These are phyloP conservation scores for Erebia epiphron DNA, from an alignment of 2,888 invertebrate species.

Conservation along the genomic window DNA sequence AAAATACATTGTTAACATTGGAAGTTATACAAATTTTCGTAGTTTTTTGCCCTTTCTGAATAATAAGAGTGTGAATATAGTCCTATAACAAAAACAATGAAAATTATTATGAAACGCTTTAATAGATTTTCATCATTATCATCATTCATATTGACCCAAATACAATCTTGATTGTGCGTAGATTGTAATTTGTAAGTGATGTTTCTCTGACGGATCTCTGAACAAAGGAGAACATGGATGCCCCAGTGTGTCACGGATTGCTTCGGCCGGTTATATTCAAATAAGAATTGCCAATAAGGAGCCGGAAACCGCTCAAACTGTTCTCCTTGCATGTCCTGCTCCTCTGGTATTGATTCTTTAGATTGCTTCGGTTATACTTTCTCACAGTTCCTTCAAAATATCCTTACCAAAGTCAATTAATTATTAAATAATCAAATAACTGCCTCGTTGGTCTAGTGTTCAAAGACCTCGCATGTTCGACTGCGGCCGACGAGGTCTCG, in stretches of 20 bases:
- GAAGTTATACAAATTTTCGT: background rate
- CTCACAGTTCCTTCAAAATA: too few species aligned
- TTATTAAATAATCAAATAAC: too few species aligned
- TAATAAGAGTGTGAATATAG: too few species aligned
- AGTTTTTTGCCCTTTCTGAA: background rate
- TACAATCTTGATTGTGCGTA: background rate
- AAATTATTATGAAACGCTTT: too few species aligned
- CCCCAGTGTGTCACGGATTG: slow-evolving; percentile 77
- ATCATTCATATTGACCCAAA: background rate
- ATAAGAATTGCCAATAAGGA: slow-evolving; percentile 79
- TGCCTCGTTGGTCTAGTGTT: too few species aligned
- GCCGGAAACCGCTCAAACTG: slow-evolving; percentile 58
- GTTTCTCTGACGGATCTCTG: slow-evolving; percentile 28
- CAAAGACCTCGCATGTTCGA: too few species aligned
- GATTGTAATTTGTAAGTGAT: background rate
- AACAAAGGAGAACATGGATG: slow-evolving; percentile 48
- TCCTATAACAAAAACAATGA: too few species aligned
- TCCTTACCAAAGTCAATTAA: too few species aligned
- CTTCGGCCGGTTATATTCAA: slow-evolving; percentile 70
- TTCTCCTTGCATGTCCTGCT: slow-evolving; percentile 60
- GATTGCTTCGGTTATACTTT: slow-evolving; percentile 30
- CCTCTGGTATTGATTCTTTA: slow-evolving; percentile 64
- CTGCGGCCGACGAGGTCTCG: too few species aligned
- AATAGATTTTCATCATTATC: too few species aligned
- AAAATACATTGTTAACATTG: background rate